Evolutionary conservation across 2,797 vertebrate genomes (phyloP).

Genomic region (Falco naumanni): DNA sequence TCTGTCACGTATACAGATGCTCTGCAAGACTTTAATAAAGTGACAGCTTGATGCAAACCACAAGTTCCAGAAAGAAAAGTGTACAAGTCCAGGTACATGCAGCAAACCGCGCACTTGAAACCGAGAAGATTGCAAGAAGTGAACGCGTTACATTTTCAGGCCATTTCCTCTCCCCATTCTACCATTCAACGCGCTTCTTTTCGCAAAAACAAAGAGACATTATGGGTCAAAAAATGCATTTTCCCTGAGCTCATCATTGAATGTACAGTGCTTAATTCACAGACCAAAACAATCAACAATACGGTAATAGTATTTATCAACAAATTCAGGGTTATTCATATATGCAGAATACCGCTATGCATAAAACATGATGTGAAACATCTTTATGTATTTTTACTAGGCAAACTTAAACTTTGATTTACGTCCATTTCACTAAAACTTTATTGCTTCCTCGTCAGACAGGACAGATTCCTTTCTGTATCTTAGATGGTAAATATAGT

Average conservation of each 20-base stretch:
- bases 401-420: conserved; percentile 75
- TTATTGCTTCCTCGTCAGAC: conserved; percentile 75
- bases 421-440: conserved; percentile 71
- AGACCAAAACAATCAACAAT: conserved; percentile 41
- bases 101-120: background rate
- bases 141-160: background rate
- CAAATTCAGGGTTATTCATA: conserved; percentile 66
- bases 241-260: background rate
- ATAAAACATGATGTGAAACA: conserved; percentile 61
- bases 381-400: conserved; percentile 69
- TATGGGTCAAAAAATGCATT: background rate
- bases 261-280: conserved; percentile 17
- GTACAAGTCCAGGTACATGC: background rate
- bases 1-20: background rate
- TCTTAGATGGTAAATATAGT: conserved; percentile 88
- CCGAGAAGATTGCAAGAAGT: background rate
- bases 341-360: conserved; percentile 61
- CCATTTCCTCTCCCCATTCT: background rate
- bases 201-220: background rate
- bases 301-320: conserved; percentile 50
- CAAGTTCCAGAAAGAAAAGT: background rate
- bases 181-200: background rate
- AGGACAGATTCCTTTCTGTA: conserved; percentile 80
- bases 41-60: background rate
- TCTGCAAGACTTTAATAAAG: background rate